Evolutionary conservation across 2,888 invertebrate genomes (phyloP), one percentile per base, ranked within the genome.

Genomic region (Drosophila merina): DNA sequence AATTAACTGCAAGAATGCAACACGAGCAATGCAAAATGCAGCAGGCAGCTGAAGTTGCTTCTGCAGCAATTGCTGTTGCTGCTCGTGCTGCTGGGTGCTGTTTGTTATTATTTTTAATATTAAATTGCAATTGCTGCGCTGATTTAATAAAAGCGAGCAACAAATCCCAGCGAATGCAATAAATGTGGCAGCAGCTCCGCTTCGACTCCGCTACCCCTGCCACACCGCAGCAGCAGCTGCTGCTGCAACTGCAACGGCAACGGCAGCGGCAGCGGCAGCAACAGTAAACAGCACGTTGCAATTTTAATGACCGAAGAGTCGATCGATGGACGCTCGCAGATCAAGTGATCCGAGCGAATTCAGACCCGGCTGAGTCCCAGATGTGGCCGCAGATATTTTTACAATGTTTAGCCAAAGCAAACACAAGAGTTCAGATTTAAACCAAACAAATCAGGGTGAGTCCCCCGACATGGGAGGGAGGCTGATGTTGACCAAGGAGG

Each of bases 61-160:
- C 51, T 31, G 63, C 38, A 59, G 66, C 49, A 44, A 69, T 52
- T 54, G 58, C 60, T 49, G 52, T 4, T 82, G 86, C 75, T 79
- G 88, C 86, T 87, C 60, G 60, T 45, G 63, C 45, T 44, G 69
- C 55, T 54, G 57, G 52, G 4, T 82, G 86, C 75, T 82, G 88
- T 87, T 87, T 87, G 81, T 88, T 86, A 86, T 88, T 88, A 87
- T 88, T 86, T 86, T 88, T 87, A 88, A 86, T 88, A 86, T 88
- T 88, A 88, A 86, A 88, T 86, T 86, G 87, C 88, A 85, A 85
- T 79, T 86, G 86, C 80, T 80, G 74, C 88, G 88, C 85, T 86
- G 85, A 85, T 87, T 87, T 84, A 84, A 81, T 85, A 88, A 82
- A 81, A 79, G 84, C 75, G 74, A 79, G 69, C 79, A 76, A 81